A percentile compares a stretch with the other conserved stretches of the same genome.
Conservation (phyloP, 1,140 invertebrate species). For the Ips nitidus region DNA sequence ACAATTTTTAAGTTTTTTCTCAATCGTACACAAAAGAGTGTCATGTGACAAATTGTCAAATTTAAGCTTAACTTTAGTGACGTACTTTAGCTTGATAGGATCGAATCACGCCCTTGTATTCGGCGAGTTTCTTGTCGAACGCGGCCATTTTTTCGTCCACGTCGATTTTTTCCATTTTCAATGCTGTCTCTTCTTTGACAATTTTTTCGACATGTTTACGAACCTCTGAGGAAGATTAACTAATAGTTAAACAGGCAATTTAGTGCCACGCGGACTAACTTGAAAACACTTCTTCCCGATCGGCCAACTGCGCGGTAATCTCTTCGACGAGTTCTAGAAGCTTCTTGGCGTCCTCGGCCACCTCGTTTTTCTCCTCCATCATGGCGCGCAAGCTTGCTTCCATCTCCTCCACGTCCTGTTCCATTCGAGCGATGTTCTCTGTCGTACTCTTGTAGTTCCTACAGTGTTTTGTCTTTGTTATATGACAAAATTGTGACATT, state of each 20-base stretch:
- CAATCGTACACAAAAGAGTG: conserved; percentile 11
- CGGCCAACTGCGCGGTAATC: conserved; percentile 52
- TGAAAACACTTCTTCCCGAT: conserved; percentile 58
- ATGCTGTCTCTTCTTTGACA: conserved; percentile 65
- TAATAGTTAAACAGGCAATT: conserved; percentile 8
- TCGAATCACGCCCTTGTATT: conserved; percentile 54
- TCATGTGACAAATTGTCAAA: conserved; percentile 2
- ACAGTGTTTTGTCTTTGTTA: conserved; percentile 15
- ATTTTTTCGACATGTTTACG: conserved; percentile 59
- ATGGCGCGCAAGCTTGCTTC: conserved; percentile 64
- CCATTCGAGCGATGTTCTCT: conserved; percentile 70
- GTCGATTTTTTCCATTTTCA: conserved; percentile 71
- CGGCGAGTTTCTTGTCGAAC: conserved; percentile 64
- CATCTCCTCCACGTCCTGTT: conserved; percentile 67
- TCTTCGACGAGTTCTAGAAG: conserved; percentile 58
- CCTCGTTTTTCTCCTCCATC: conserved; percentile 60
- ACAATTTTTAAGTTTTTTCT: conserved; percentile 12
- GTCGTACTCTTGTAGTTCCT: conserved; percentile 75
- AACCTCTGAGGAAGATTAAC: conserved; percentile 28
- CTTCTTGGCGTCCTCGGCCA: conserved; percentile 60
- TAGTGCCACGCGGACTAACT: background rate
- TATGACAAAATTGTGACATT: background rate
- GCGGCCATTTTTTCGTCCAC: conserved; percentile 74
- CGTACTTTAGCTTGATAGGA: background rate
- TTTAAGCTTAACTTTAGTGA: background rate